Evolutionary conservation across 2,888 invertebrate genomes (phyloP), one percentile per base, ranked within the genome.

Genomic region (Nematopogon swammerdamellus): DNA sequence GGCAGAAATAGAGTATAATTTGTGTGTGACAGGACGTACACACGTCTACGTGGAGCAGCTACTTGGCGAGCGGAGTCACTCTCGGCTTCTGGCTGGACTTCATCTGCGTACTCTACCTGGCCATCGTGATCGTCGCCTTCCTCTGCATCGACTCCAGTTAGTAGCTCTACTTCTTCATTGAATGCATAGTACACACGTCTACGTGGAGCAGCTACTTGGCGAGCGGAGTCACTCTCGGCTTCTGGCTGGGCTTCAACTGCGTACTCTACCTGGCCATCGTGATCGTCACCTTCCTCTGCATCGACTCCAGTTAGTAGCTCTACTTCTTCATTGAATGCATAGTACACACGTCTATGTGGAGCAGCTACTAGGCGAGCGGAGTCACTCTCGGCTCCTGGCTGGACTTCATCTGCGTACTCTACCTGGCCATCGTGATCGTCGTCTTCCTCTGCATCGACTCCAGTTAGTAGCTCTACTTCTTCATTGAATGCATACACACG

Each of bases 41-140:
- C 25, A 25, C 87, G 0, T 85, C 89, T 0, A 82, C 89, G 0
- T 91, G 88, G 86, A 88, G 82, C 67, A 80, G 89, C 53, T 86
- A 85, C 60, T 64, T 91, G 46, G 77, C 84, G 1, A 82, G 86
- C 3, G 83, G 85, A 19, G 80, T 85, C 2, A 88, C 91, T 56
- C 85, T 95, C 51, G 92, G 92, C 2, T 81, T 92, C 49, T 85
- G 88, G 76, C 72, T 93, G 47, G 94, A 95, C 63, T 82, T 87
- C 59, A 77, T 91, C 50, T 88, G 88, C 56, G 84, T 86, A 20
- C 54, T 84, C 14, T 92, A 92, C 62, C 75, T 91, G 30, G 72
- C 85, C 1, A 76, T 83, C 17, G 87, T 92, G 10, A 84, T 89
- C 3, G 25, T 25, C 25, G 25, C 25, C 25, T 25, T 25, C 25